Conservation (phyloP, 37 sponge, comb jelly and placozoan species). For the Petrosia ficiformis region DNA sequence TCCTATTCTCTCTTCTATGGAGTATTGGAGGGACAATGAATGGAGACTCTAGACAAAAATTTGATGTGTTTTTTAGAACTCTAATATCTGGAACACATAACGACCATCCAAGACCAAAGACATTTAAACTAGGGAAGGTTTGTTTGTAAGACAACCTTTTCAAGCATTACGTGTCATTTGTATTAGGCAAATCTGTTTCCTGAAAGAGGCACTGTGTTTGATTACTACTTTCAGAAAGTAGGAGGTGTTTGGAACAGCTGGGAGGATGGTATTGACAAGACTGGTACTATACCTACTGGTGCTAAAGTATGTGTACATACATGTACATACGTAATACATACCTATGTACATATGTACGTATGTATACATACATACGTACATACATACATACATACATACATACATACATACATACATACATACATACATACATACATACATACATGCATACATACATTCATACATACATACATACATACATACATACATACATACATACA, state of each 20-base stretch:
- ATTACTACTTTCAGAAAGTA: conserved; percentile 75
- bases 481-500: too few species aligned
- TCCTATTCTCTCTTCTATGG: conserved; percentile 96
- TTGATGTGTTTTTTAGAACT: conserved; percentile 93
- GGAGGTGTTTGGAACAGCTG: conserved; percentile 75
- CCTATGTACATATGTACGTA: too few species aligned
- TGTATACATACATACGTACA: too few species aligned
- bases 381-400: too few species aligned
- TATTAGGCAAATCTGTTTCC: conserved; percentile 82
- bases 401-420: too few species aligned
- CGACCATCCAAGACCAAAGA: conserved; percentile 84
- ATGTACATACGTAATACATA: too few species aligned
- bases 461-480: too few species aligned
- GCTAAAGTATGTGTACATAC: conserved; percentile 59
- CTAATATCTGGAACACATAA: conserved; percentile 87
- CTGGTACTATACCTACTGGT: conserved; percentile 40
- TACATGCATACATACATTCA: conserved; percentile 5
- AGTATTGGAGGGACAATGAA: conserved; percentile 85
- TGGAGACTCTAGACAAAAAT: conserved; percentile 84
- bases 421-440: background rate
- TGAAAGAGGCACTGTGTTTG: conserved; percentile 86
- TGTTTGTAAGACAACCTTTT: background rate
- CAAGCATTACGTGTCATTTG: background rate
- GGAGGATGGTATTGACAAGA: conserved; percentile 75
- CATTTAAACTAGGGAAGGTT: conserved; percentile 87